Conservation (phyloP, 1,140 invertebrate genomes). For the Halictus rubicundus region DNA sequence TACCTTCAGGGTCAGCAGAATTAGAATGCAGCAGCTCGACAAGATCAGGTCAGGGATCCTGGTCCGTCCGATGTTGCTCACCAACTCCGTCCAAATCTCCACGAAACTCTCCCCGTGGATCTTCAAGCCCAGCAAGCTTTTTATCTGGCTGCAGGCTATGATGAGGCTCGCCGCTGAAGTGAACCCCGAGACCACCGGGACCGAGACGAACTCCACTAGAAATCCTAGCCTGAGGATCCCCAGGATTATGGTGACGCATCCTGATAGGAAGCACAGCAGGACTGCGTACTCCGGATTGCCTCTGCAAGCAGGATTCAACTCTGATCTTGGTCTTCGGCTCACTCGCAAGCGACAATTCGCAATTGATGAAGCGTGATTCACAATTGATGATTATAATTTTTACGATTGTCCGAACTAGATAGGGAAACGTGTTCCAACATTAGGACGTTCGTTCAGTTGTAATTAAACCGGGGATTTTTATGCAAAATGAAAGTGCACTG, state of each 20-base stretch:
- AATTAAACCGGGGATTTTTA: too few relatives aligned
- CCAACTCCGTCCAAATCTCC: constrained; percentile 82
- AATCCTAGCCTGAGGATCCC: constrained; percentile 89
- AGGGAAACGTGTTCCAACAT: too few relatives aligned
- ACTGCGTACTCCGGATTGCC: constrained; percentile 84
- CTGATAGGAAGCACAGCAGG: constrained; percentile 87
- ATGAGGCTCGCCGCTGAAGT: constrained; percentile 93
- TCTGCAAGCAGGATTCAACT: constrained; percentile 38
- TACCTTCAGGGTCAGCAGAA: constrained; percentile 85
- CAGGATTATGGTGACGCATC: constrained; percentile 85
- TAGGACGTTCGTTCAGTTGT: too few relatives aligned
- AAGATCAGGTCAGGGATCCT: constrained; percentile 83
- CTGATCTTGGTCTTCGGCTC: too few relatives aligned
- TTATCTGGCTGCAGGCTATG: constrained; percentile 91
- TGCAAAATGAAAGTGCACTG: too few relatives aligned
- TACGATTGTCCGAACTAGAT: too few relatives aligned
- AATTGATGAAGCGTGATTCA: too few relatives aligned
- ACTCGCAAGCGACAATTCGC: too few relatives aligned
- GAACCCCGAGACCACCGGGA: constrained; percentile 92
- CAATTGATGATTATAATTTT: too few relatives aligned
- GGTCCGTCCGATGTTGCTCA: constrained; percentile 80
- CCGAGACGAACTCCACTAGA: constrained; percentile 92
- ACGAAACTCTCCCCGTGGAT: constrained; percentile 84
- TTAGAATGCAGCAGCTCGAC: constrained; percentile 83
- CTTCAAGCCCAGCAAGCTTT: constrained; percentile 85